phyloP scores from a whole-genome alignment of 23 tunicate species.

The Pegea sp. region DNA sequence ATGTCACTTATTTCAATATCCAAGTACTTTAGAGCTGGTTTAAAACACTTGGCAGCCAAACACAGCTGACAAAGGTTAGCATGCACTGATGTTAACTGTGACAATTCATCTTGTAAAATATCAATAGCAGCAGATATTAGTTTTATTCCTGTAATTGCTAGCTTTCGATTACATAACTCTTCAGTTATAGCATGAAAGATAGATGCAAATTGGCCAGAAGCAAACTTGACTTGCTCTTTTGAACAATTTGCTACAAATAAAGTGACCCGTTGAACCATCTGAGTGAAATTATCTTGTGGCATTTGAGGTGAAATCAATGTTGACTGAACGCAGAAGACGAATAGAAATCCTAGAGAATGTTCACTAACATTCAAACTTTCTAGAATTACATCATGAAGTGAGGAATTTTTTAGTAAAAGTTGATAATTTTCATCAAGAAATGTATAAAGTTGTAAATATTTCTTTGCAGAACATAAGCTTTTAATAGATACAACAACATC shows the following conservation, averaged over 20 bases:
- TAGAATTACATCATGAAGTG: constrained; percentile 36
- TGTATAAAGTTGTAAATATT: no score
- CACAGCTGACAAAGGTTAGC: constrained; percentile 71
- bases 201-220: constrained; percentile 62
- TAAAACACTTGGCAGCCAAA: constrained; percentile 46
- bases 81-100: constrained; percentile 74
- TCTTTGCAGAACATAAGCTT: no score
- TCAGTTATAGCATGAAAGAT: constrained; percentile 41
- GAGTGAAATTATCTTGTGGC: constrained; percentile 35
- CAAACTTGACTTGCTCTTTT: constrained; percentile 28
- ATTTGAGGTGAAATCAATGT: constrained; percentile 1
- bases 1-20: constrained; percentile 55
- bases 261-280: constrained; percentile 28
- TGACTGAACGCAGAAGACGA: constrained; percentile 36
- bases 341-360: constrained; percentile 60
- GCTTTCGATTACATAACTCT: constrained; percentile 54
- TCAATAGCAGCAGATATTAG: constrained; percentile 24
- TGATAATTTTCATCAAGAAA: no score
- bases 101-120: constrained; percentile 25
- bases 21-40: constrained; percentile 52
- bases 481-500: no score
- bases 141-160: constrained; percentile 68
- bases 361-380: constrained; percentile 64
- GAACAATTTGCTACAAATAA: constrained; percentile 45
- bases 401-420: constrained; percentile 39